These are phyloP conservation scores for Sparus aurata DNA, from an alignment of 2,797 vertebrate species.

Conservation along the genomic window DNA sequence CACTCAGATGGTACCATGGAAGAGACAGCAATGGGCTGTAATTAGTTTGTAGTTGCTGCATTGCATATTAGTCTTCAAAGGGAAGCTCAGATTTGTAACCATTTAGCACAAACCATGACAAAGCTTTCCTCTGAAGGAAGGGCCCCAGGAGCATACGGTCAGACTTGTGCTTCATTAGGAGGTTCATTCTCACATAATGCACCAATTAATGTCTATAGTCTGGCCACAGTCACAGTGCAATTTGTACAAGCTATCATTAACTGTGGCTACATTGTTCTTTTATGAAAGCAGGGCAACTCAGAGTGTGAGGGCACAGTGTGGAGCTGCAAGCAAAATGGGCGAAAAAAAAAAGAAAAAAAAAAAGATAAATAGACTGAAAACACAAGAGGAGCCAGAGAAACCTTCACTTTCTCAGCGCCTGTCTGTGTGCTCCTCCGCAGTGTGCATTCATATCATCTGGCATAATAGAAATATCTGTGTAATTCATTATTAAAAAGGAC, in stretches of 20 bases:
- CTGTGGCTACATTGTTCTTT: conserved; percentile 39
- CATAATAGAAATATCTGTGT: neutral
- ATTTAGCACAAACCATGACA: conserved; percentile 64
- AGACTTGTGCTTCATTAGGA: conserved; percentile 69
- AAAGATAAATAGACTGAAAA: conserved; percentile 3
- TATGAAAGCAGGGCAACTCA: conserved; percentile 11
- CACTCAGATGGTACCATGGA: conserved; percentile 23
- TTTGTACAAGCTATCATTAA: conserved; percentile 51
- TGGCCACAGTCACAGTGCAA: conserved; percentile 42
- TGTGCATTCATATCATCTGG: neutral
- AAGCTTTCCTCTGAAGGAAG: conserved; percentile 53
- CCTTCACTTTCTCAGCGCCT: neutral
- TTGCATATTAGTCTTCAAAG: conserved; percentile 58
- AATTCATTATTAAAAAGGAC: neutral
- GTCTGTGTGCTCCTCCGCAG: neutral
- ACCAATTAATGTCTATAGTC: conserved; percentile 67
- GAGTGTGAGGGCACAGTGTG: neutral
- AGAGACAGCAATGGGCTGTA: conserved; percentile 34
- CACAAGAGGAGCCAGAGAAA: neutral
- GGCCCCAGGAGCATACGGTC: conserved; percentile 53
- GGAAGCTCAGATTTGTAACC: conserved; percentile 57
- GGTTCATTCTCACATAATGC: conserved; percentile 66
- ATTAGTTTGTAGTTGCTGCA: conserved; percentile 59
- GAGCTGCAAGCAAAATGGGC: conserved; percentile 10
- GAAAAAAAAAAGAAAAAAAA: neutral